These are phyloP conservation scores for Bufo gargarizans DNA, from an alignment of 2,113 vertebrate genomes.

Conservation along the genomic window DNA sequence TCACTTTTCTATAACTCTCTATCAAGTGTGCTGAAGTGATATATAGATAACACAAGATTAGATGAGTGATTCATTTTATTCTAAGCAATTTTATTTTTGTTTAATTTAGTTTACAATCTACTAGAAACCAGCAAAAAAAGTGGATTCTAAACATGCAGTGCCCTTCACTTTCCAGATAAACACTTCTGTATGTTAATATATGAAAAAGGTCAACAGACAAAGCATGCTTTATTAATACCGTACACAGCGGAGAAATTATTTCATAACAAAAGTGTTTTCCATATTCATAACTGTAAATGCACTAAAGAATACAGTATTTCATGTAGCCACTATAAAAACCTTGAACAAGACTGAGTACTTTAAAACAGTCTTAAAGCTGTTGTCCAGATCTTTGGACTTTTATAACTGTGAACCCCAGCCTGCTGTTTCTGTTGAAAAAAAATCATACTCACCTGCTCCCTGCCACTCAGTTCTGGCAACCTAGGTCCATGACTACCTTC, in stretches of 20 bases:
- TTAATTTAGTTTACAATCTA: neutral
- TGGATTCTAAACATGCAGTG: neutral
- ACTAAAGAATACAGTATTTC: neutral
- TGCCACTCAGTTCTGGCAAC: no score
- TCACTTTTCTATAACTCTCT: no score
- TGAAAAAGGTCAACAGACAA: slow-evolving; percentile 2
- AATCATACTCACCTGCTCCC: no score
- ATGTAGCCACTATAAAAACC: neutral
- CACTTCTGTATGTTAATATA: neutral
- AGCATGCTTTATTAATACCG: neutral
- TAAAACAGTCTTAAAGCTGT: neutral
- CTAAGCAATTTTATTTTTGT: neutral
- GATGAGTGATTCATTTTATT: neutral
- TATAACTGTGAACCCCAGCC: no score
- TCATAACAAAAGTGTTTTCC: neutral
- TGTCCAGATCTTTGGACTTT: no score
- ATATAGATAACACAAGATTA: neutral
- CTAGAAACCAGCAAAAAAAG: neutral
- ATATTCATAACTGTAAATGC: neutral
- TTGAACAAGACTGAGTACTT: neutral
- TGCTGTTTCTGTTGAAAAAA: no score
- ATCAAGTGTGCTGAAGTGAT: neutral
- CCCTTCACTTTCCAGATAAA: neutral
- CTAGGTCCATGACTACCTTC: no score
- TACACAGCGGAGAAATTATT: neutral